A percentile compares a stretch with the other conserved stretches of the same genome.
Evolutionary conservation across 2,113 vertebrate genomes (phyloP).

Genomic region (Larimichthys polyactis): DNA sequence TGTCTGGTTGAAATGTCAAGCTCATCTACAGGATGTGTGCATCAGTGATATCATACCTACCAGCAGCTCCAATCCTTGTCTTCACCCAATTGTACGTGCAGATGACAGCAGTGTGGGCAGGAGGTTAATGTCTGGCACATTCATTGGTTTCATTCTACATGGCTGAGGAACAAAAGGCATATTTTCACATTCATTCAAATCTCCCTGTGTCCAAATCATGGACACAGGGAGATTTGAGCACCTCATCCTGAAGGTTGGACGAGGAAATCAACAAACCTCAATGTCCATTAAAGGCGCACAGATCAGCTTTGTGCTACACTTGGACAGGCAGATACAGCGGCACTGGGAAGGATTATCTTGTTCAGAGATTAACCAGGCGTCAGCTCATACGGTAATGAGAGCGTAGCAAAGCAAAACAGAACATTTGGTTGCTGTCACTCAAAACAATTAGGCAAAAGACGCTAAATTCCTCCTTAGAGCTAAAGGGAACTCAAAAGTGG

Average conservation of each 20-base stretch:
- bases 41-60: constrained; percentile 30
- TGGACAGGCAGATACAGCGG: neutral
- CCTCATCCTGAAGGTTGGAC: neutral
- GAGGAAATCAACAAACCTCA: neutral
- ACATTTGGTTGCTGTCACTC: too few species aligned
- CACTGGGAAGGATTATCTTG: neutral
- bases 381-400: neutral
- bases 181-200: neutral
- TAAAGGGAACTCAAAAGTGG: too few species aligned
- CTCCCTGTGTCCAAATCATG: neutral
- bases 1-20: constrained; percentile 71
- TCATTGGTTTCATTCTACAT: constrained; percentile 17
- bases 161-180: constrained; percentile 12
- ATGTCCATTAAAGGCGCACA: neutral
- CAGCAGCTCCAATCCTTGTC: constrained; percentile 45
- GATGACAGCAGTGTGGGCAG: constrained; percentile 35
- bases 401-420: too few species aligned
- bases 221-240: constrained; percentile 18
- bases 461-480: too few species aligned
- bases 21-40: constrained; percentile 45
- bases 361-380: neutral
- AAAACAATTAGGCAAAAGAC: too few species aligned
- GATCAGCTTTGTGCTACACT: neutral
- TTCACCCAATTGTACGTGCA: constrained; percentile 26
- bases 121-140: constrained; percentile 39